A percentile compares a stretch with the other conserved stretches of the same genome.
Conservation (phyloP, 2,797 vertebrate genomes). For the Eidolon dupreanum region DNA sequence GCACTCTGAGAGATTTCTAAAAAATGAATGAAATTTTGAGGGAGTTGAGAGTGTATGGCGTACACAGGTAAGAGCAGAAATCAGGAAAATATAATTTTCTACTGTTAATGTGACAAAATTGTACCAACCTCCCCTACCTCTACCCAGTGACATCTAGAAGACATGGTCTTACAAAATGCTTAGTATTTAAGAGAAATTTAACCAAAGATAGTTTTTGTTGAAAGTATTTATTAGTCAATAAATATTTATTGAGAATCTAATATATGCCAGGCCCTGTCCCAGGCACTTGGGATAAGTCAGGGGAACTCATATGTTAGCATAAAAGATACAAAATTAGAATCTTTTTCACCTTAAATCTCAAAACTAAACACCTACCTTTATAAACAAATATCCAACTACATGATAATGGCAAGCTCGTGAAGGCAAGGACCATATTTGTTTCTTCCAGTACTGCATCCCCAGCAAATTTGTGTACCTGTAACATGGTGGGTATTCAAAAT, state of each 20-base stretch:
- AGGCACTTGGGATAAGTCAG: not conserved
- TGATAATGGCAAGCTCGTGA: not conserved
- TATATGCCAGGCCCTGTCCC: not conserved
- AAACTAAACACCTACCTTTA: not conserved
- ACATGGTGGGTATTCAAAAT: not conserved
- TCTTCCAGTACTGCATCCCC: not conserved
- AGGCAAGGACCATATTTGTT: not conserved
- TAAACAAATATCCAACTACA: not conserved
- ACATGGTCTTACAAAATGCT: not conserved
- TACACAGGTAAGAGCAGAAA: not conserved
- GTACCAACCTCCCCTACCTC: not conserved
- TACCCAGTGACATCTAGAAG: not conserved
- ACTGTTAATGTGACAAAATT: not conserved
- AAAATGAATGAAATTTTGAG: not conserved
- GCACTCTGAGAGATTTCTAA: not conserved
- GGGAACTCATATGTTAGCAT: not conserved
- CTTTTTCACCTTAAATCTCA: not conserved
- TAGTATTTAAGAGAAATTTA: not conserved
- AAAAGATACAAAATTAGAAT: not conserved
- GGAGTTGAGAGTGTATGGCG: not conserved
- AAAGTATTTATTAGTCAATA: not conserved
- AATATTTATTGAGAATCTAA: not conserved
- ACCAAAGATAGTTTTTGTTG: not conserved
- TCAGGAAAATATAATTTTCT: not conserved
- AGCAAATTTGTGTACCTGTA: not conserved